Evolutionary conservation across 2,888 invertebrate species (phyloP).

Genomic region (Sinohyriopsis cumingii): DNA sequence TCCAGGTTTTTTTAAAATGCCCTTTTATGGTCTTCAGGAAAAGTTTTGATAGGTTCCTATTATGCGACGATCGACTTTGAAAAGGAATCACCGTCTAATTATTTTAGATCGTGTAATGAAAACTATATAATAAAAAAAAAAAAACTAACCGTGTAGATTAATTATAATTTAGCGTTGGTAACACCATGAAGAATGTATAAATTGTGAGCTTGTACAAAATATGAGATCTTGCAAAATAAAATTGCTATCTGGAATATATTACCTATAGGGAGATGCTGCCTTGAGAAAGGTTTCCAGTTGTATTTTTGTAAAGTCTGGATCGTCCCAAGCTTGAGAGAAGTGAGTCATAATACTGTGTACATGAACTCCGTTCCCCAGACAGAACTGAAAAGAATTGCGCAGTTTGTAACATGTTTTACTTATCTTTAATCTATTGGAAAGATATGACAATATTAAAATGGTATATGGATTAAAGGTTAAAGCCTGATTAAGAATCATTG

Average conservation of each 20-base stretch:
- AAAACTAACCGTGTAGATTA: too few relatives aligned
- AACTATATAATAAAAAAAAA: too few relatives aligned
- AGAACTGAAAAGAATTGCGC: constrained; percentile 27
- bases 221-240: background rate
- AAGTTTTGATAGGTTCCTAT: too few relatives aligned
- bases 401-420: background rate
- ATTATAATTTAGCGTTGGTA: too few relatives aligned
- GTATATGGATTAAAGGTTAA: background rate
- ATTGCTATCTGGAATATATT: background rate
- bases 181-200: too few relatives aligned
- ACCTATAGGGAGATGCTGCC: constrained; percentile 38
- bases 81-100: too few relatives aligned
- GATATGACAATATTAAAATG: background rate
- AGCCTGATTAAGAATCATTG: background rate
- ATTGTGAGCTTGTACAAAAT: too few relatives aligned
- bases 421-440: background rate
- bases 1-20: too few relatives aligned
- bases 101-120: too few relatives aligned
- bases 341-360: constrained; percentile 55
- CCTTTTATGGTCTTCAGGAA: too few relatives aligned
- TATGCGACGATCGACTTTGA: too few relatives aligned
- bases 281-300: constrained; percentile 40
- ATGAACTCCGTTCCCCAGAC: constrained; percentile 31
- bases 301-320: constrained; percentile 37
- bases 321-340: constrained; percentile 52